Conservation (phyloP, 2,888 invertebrate species). For the Microdon myrmicae region DNA sequence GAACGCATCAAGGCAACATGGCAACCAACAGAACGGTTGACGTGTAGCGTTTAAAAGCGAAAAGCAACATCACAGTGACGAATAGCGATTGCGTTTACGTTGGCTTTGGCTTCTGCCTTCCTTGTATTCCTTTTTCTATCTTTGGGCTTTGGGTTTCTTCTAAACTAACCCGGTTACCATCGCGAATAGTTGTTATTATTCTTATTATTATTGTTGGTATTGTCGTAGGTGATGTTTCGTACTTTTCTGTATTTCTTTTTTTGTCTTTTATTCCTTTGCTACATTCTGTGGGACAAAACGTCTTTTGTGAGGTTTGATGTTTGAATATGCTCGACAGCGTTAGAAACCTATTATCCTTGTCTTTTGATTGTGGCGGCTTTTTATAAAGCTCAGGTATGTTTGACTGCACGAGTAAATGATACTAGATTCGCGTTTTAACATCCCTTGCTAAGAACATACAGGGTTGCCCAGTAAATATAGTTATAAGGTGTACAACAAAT, state of each 20-base stretch:
- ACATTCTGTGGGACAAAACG: conserved; percentile 10
- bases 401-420: too few species aligned
- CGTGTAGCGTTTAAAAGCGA: conserved; percentile 38
- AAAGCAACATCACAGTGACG: conserved; percentile 37
- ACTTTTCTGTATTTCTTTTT: too few species aligned
- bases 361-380: conserved; percentile 22
- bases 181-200: conserved; percentile 24
- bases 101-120: neutral
- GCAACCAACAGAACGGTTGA: conserved; percentile 19
- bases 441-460: too few species aligned
- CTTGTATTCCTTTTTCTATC: conserved; percentile 5
- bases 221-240: too few species aligned
- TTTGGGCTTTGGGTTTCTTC: too few species aligned
- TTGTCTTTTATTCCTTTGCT: conserved; percentile 18
- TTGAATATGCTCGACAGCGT: conserved; percentile 27
- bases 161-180: conserved; percentile 46
- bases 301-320: conserved; percentile 25
- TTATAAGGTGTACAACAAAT: too few species aligned
- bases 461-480: too few species aligned
- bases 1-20: conserved; percentile 42
- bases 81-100: conserved; percentile 27
- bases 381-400: conserved; percentile 30
- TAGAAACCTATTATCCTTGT: conserved; percentile 33
- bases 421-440: too few species aligned
- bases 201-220: neutral